A percentile compares a stretch with the other conserved stretches of the same genome.
phyloP scores from a whole-genome alignment of 2,888 invertebrate species.

The Tipula confusa region DNA sequence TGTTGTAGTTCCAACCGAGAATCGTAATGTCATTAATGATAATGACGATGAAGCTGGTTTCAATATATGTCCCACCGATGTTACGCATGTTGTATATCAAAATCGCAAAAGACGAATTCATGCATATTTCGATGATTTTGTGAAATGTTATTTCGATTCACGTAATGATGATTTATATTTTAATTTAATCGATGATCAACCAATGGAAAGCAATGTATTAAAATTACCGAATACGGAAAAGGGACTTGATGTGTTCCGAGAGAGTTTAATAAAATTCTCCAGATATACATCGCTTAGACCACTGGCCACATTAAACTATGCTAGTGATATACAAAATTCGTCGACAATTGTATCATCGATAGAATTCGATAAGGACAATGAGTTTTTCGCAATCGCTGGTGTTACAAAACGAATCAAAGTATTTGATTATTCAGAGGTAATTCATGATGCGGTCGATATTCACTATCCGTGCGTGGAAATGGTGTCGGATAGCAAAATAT shows the following conservation, averaged over 20 bases:
- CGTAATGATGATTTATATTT: constrained; percentile 70
- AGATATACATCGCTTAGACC: constrained; percentile 72
- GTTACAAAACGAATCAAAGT: constrained; percentile 92
- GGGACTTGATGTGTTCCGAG: constrained; percentile 72
- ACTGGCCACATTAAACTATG: constrained; percentile 83
- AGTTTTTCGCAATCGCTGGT: constrained; percentile 93
- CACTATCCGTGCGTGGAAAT: constrained; percentile 91
- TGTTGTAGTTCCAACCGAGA: constrained; percentile 15
- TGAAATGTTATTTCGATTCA: constrained; percentile 77
- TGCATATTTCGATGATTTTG: constrained; percentile 84
- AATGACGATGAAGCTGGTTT: constrained; percentile 32
- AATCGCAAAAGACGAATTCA: constrained; percentile 70
- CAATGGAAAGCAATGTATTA: constrained; percentile 39
- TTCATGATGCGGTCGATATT: constrained; percentile 80
- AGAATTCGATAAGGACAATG: constrained; percentile 93
- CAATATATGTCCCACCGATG: constrained; percentile 28
- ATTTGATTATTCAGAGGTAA: constrained; percentile 82
- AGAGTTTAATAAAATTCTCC: constrained; percentile 82
- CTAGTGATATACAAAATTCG: constrained; percentile 81
- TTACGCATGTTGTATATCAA: constrained; percentile 54
- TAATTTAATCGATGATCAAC: constrained; percentile 38
- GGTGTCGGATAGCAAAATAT: constrained; percentile 87
- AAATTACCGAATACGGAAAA: constrained; percentile 26
- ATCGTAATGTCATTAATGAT: constrained; percentile 14
- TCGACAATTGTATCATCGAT: constrained; percentile 86